phyloP scores from a whole-genome alignment of 2,888 invertebrate genomes.

The Catocala fraxini region DNA sequence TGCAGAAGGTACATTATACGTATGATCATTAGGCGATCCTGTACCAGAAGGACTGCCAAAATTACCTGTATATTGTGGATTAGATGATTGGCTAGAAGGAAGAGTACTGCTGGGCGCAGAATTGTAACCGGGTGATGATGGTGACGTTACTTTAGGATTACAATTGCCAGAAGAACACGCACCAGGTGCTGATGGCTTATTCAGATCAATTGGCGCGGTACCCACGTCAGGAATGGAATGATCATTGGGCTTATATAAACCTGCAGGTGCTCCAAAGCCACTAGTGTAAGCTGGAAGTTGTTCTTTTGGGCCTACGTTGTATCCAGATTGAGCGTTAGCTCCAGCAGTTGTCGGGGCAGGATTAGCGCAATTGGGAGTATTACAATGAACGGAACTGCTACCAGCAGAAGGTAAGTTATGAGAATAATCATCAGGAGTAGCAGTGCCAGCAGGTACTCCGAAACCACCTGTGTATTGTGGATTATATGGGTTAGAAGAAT shows the following conservation, averaged over 20 bases:
- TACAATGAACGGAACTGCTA: conserved; percentile 30
- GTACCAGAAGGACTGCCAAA: conserved; percentile 21
- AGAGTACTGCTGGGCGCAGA: no score
- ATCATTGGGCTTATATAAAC: conserved; percentile 69
- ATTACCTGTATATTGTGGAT: conserved; percentile 23
- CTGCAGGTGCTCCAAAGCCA: conserved; percentile 66
- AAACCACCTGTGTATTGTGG: conserved; percentile 29
- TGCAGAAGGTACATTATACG: conserved; percentile 41
- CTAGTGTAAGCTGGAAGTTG: conserved; percentile 51
- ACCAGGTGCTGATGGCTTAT: conserved; percentile 25
- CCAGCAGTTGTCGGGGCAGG: conserved; percentile 13
- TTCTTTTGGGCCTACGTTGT: conserved; percentile 16
- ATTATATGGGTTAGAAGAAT: conserved; percentile 8
- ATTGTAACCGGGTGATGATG: no score
- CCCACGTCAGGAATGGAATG: conserved; percentile 23
- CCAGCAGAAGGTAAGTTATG: conserved; percentile 43
- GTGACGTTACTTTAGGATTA: no score
- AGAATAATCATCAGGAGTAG: conserved; percentile 28
- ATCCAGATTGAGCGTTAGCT: conserved; percentile 20
- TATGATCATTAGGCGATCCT: conserved; percentile 28
- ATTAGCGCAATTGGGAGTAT: conserved; percentile 25
- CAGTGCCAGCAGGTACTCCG: conserved; percentile 17
- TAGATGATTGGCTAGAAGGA: background rate
- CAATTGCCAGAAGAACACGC: background rate
- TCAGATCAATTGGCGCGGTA: conserved; percentile 9